Evolutionary conservation across 1,140 invertebrate genomes (phyloP), one percentile per base, ranked within the genome.

Genomic region (Drosophila parabipectinata): DNA sequence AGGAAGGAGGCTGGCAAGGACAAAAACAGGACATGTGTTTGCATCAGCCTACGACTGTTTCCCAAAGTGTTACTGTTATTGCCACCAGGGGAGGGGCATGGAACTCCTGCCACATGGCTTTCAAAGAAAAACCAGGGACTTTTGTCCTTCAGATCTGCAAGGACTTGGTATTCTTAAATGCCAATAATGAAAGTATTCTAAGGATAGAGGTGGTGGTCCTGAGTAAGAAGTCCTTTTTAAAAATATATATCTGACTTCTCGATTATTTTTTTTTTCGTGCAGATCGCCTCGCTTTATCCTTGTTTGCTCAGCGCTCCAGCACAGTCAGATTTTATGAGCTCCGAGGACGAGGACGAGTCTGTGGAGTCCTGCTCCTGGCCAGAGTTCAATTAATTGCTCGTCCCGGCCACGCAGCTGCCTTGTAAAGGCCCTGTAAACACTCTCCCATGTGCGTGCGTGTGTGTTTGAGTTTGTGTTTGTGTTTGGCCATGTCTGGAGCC

Each of bases 371-470:
- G 15, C 30, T 45, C 47, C 10, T 32, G 47, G 10, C 45, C 30
- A 59, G 45, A 75, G 77, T 79, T 80, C 77, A 80, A 80, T 80
- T 80, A 79, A 80, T 80, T 79, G 71, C 63, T 66, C 58, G 66
- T 61, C 75, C 53, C 52, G 45, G 51, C 48, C 71, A 79, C 58
- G 57, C 48, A 74, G 66, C 53, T 44, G 59, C 59, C 62, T 57
- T 68, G 73, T 76, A 68, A 55, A 48, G 14, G n/a, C 50, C 56
- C 24, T 30, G 63, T 57, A 57, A 67, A 60, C 56, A 61, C 39
- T 48, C 37, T 9, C 12, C 12, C 41, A 4, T 15, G 53, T 26
- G n/a, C 15, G 41, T 64, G 61, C 28, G 6, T 28, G 15, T 47
- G 32, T 55, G 9, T 30, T 21, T 9, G 39, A 50, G 61, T 39